Evolutionary conservation across 2,888 invertebrate species (phyloP), one percentile per base, ranked within the genome.

Genomic region (Tenthredo livida): DNA sequence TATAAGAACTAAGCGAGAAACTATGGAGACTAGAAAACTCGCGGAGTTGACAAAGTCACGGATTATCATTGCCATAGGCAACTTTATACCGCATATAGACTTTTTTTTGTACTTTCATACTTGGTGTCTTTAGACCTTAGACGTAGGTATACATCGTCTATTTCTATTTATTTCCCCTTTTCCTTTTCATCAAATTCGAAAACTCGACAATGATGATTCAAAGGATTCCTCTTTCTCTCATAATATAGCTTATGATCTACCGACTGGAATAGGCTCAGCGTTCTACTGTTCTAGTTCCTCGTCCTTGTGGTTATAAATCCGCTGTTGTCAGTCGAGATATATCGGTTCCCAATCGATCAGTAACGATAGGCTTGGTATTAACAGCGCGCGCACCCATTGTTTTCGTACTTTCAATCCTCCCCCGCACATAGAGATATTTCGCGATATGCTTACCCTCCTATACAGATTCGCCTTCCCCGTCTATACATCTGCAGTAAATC

Each of bases 291-390:
- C 50, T 58, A 78, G 54, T 54, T 47, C 47, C 47, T 47, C 47
- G 47, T 37, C 33, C 77, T 58, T 10, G 21, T 5, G 77, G 54
- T 78, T 58, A 33, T 78, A 54, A 78, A 78, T 78, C 77, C 77
- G 10, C 43, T 47, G 77, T 54, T 90, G 91, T 91, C 90, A 90
- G 89, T 89, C 87, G 87, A 90, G 91, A 91, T 90, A 91, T 90
- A 90, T 90, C 90, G 90, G 85, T 88, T 84, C 84, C 86, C 89
- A 89, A 91, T 91, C 91, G 91, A 91, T 91, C 91, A 91, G 89
- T 91, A 90, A 89, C 90, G 90, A 90, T 91, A 90, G 91, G 89
- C 90, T 88, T 89, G 88, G 70, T 54, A 78, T 78, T 78, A 78
- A 78, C 54, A 78, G 77, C 54, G 54, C 50, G 54, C 54, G 58